A percentile compares a stretch with the other conserved stretches of the same genome.
Conservation (phyloP, 2,113 vertebrate genomes). For the Orientallactaga bullata region DNA sequence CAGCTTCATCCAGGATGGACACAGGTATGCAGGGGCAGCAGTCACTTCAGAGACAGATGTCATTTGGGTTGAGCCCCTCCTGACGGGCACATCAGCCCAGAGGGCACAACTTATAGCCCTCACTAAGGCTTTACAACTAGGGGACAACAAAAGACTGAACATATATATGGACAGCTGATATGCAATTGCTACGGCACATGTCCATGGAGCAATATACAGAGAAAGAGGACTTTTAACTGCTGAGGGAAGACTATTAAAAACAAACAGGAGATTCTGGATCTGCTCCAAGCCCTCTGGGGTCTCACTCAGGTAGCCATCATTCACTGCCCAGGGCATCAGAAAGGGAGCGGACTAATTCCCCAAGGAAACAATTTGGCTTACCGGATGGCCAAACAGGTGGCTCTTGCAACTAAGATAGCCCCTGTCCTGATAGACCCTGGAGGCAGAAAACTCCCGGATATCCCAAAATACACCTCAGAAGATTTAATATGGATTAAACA, state of each 20-base stretch:
- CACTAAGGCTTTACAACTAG: too few species aligned
- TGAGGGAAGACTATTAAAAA: background rate
- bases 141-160: background rate
- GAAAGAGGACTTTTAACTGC: background rate
- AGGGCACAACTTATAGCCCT: background rate
- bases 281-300: background rate
- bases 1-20: background rate
- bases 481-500: too few species aligned
- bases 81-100: too few species aligned
- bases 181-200: background rate
- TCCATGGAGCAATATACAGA: background rate
- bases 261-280: too few species aligned
- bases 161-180: background rate
- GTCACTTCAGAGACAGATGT: background rate
- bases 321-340: background rate
- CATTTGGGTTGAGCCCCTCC: background rate
- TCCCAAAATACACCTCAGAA: too few species aligned
- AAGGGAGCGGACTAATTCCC: too few species aligned
- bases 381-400: too few species aligned
- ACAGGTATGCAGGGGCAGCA: too few species aligned
- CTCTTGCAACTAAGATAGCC: too few species aligned
- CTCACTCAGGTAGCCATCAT: background rate
- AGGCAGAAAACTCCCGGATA: too few species aligned
- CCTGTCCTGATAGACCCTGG: too few species aligned
- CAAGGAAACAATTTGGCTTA: too few species aligned